Conservation (phyloP, 2,888 invertebrate species). For the Cynaeus angustus region DNA sequence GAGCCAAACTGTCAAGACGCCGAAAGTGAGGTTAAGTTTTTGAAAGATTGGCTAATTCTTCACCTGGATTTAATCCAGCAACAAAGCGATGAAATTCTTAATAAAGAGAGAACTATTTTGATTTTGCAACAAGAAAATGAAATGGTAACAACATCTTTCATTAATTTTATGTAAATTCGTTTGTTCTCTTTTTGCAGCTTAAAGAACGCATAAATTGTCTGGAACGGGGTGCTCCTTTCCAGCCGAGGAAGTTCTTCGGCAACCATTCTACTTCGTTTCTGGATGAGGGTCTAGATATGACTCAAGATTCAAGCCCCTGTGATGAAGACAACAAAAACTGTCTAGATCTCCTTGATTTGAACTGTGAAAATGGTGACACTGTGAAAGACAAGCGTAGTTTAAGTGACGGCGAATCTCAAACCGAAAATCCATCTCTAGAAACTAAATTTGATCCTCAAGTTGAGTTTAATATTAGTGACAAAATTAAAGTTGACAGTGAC, state of each 20-base stretch:
- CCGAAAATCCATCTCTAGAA: constrained; percentile 40
- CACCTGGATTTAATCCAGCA: constrained; percentile 93
- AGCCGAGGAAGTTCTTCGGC: constrained; percentile 54
- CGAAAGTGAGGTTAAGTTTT: constrained; percentile 78
- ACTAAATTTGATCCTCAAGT: constrained; percentile 31
- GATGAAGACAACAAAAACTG: constrained; percentile 64
- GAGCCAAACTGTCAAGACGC: constrained; percentile 60
- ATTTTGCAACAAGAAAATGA: constrained; percentile 85
- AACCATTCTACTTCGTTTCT: constrained; percentile 24
- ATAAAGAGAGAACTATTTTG: constrained; percentile 85
- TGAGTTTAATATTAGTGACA: constrained; percentile 46
- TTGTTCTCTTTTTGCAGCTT: constrained; percentile 58
- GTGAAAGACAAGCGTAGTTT: constrained; percentile 40
- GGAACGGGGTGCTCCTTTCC: constrained; percentile 75
- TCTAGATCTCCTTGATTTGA: constrained; percentile 54
- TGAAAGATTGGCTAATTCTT: constrained; percentile 86
- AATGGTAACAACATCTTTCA: constrained; percentile 73
- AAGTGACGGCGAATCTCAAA: constrained; percentile 62
- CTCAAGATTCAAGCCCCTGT: constrained; percentile 66
- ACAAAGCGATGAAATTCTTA: constrained; percentile 88
- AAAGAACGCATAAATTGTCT: constrained; percentile 77
- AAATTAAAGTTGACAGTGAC: constrained; percentile 60
- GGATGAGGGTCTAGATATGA: constrained; percentile 64
- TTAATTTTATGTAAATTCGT: background rate
- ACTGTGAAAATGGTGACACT: constrained; percentile 48